Base-by-base conservation (phyloP, 1,140 invertebrate genomes). In the Drosophila melanogaster region DNA sequence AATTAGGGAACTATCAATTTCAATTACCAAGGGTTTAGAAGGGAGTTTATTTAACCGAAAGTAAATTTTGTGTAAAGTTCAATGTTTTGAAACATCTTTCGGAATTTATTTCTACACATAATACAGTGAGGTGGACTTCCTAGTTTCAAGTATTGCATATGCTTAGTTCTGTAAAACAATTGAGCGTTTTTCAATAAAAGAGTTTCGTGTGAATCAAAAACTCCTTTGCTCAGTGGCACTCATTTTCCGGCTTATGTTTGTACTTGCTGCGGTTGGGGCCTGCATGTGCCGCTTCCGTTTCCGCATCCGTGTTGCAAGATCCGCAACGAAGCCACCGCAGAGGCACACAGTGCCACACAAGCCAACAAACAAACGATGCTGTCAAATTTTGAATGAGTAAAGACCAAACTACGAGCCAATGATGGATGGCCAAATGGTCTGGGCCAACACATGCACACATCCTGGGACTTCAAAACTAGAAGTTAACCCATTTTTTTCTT, bases 341-440 rank as follows among this genome's bases (percentile, higher is more conserved):
- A 51, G 46, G 33, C 19, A 40, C 44, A 60, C 38, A 43, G 14
- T 58, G n/a, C 35, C 58, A 59, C 59, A 37, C 17, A 54, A 6
- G 14, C 59, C 56, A 38, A 38, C 17, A 37, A 41, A 65, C 79
- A 89, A 89, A 89, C 84, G 79, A 89, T 77, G 79, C 84, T 89
- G 84, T 89, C 84, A 89, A 84, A 89, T 89, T 89, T 89, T 89
- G 80, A 89, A 89, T 89, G 84, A 89, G 85, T 89, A 89, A 90
- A 89, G 85, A 89, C 79, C 80, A 78, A 87, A 80, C 84, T 84
- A 84, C 72, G 80, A 90, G 67, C 73, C 80, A 74, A 78, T 89
- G 84, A 89, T 89, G 69, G 85, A 89, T 89, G 80, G 85, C 64
- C 66, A 53, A 81, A 86, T 77, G 81, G 77, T 54, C 55, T 77